Conservation (phyloP, 2,888 invertebrate species). For the Hydrotaea diabolus region DNA sequence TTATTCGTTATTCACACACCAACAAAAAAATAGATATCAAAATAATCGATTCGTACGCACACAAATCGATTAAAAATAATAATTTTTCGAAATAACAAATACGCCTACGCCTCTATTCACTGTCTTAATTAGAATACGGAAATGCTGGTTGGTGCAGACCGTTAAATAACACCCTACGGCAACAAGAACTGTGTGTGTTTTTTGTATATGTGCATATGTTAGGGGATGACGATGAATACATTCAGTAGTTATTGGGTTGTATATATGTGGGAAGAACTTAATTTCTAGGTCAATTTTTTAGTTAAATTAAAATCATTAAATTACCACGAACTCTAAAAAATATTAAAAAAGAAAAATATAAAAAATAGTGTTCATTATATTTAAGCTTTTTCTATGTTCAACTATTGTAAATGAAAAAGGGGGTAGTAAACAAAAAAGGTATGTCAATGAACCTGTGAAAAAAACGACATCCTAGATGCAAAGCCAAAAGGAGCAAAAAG, state of each 20-base stretch:
- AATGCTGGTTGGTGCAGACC: background rate
- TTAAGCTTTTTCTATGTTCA: background rate
- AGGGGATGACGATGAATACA: conserved; percentile 14
- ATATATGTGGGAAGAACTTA: background rate
- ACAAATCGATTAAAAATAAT: background rate
- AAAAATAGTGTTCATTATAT: background rate
- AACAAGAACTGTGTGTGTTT: background rate
- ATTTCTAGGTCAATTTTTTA: conserved; percentile 26
- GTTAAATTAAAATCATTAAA: background rate
- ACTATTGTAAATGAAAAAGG: background rate
- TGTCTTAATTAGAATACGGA: background rate
- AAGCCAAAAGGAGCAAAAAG: conserved; percentile 14
- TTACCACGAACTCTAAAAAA: background rate
- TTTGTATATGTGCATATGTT: background rate
- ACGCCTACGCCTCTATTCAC: background rate
- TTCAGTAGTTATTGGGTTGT: conserved; percentile 16
- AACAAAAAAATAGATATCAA: background rate
- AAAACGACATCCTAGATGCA: conserved; percentile 20
- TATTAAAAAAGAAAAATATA: background rate
- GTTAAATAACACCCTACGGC: background rate
- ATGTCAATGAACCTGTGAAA: conserved; percentile 23
- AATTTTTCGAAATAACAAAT: background rate
- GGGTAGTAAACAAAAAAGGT: conserved; percentile 9
- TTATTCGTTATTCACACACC: background rate
- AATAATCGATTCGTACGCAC: background rate